A percentile compares a stretch with the other conserved stretches of the same genome.
Conservation (phyloP, 2,113 vertebrate species). For the Eptesicus fuscus region DNA sequence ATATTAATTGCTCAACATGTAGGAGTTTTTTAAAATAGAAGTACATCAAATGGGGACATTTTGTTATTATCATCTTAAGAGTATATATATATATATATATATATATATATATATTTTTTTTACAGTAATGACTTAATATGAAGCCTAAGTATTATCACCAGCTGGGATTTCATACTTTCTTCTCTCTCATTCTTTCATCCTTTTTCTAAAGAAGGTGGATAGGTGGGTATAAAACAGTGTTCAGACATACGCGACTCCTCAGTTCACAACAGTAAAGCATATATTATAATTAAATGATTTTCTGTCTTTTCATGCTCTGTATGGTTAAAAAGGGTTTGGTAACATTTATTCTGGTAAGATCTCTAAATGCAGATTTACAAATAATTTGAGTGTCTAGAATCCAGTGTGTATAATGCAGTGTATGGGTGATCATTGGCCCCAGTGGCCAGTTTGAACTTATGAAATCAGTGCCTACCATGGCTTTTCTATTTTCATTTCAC, state of each 20-base stretch:
- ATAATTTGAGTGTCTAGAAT: neutral
- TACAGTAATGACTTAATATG: neutral
- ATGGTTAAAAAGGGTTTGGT: neutral
- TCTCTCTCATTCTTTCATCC: neutral
- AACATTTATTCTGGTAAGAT: neutral
- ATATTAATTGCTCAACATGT: neutral
- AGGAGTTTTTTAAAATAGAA: slow-evolving; percentile 42
- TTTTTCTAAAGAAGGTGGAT: neutral
- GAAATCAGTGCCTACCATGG: neutral
- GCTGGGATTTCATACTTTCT: neutral
- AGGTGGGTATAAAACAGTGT: neutral
- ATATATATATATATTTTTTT: neutral
- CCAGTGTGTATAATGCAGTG: neutral
- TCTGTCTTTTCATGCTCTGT: neutral
- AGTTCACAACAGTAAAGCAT: neutral
- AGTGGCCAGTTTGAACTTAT: neutral
- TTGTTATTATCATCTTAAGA: slow-evolving; percentile 11
- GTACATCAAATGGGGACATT: neutral
- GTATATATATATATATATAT: neutral
- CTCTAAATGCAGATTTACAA: neutral
- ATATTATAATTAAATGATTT: neutral
- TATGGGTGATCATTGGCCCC: neutral
- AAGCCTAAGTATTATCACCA: neutral
- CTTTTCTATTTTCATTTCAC: neutral
- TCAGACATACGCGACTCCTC: neutral